These are phyloP conservation scores for Melitaea cinxia DNA, from an alignment of 1,140 invertebrate species.

Conservation along the genomic window DNA sequence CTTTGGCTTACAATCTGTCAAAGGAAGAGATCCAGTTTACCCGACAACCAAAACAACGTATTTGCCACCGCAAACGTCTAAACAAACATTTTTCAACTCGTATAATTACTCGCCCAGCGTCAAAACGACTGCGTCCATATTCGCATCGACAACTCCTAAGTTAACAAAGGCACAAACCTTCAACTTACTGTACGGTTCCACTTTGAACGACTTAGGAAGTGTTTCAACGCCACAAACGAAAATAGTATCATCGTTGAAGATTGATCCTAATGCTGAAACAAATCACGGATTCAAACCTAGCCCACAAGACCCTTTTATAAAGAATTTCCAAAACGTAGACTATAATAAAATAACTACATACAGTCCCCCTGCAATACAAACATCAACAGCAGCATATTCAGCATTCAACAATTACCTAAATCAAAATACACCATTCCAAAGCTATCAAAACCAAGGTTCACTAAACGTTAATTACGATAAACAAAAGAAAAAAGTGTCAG, in stretches of 20 bases:
- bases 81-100: slow-evolving; percentile 70
- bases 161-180: slow-evolving; percentile 55
- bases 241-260: slow-evolving; percentile 54
- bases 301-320: slow-evolving; percentile 73
- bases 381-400: slow-evolving; percentile 55
- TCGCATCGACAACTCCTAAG: slow-evolving; percentile 64
- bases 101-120: slow-evolving; percentile 64
- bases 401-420: slow-evolving; percentile 44
- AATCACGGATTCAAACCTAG: slow-evolving; percentile 74
- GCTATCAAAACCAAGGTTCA: slow-evolving; percentile 52
- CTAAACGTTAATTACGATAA: slow-evolving; percentile 53
- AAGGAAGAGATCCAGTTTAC: slow-evolving; percentile 68
- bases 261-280: slow-evolving; percentile 63
- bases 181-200: slow-evolving; percentile 53
- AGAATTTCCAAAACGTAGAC: slow-evolving; percentile 53
- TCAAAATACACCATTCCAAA: slow-evolving; percentile 50
- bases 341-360: slow-evolving; percentile 70
- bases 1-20: slow-evolving; percentile 74
- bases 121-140: slow-evolving; percentile 62
- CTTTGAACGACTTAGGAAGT: slow-evolving; percentile 59
- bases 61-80: slow-evolving; percentile 60
- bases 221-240: slow-evolving; percentile 61
- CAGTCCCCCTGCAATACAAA: slow-evolving; percentile 64
- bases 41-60: slow-evolving; percentile 64
- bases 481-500: slow-evolving; percentile 60